Conservation (phyloP, 2,113 vertebrate species). For the Otocyon megalotis region DNA sequence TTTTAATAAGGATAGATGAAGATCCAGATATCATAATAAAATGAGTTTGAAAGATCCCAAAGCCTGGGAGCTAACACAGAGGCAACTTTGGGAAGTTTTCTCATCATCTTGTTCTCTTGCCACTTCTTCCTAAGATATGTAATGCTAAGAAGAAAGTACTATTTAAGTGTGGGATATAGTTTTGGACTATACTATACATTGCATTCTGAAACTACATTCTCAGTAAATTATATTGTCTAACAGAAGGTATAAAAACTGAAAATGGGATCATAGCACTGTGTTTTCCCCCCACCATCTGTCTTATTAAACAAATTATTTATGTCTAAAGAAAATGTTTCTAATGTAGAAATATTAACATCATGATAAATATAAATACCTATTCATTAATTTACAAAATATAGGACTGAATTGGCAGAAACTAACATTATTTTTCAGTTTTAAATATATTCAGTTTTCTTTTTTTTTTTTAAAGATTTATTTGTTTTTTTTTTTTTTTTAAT, state of each 20-base stretch:
- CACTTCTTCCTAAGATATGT: not conserved
- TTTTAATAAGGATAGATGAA: not conserved
- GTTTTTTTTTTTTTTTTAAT: too few relatives aligned
- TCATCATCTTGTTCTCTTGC: not conserved
- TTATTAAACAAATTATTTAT: not conserved
- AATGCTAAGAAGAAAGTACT: not conserved
- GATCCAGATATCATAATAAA: not conserved
- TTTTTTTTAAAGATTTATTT: too few relatives aligned
- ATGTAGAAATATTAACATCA: not conserved
- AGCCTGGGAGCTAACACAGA: not conserved
- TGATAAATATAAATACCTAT: not conserved
- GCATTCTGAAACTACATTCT: not conserved
- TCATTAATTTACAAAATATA: not conserved
- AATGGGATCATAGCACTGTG: not conserved
- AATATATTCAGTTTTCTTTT: too few relatives aligned
- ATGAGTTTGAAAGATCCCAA: not conserved
- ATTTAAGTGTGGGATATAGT: not conserved
- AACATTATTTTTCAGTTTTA: not conserved
- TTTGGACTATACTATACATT: not conserved
- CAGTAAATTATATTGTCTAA: not conserved
- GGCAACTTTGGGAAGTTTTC: not conserved
- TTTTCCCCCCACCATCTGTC: not conserved
- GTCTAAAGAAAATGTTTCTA: slow-evolving; percentile 20
- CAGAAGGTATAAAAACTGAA: not conserved
- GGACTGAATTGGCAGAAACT: not conserved